Evolutionary conservation across 92 coral and sea anemone species (phyloP), one percentile per base, ranked within the genome.

Genomic region (Epizoanthus ramosus): DNA sequence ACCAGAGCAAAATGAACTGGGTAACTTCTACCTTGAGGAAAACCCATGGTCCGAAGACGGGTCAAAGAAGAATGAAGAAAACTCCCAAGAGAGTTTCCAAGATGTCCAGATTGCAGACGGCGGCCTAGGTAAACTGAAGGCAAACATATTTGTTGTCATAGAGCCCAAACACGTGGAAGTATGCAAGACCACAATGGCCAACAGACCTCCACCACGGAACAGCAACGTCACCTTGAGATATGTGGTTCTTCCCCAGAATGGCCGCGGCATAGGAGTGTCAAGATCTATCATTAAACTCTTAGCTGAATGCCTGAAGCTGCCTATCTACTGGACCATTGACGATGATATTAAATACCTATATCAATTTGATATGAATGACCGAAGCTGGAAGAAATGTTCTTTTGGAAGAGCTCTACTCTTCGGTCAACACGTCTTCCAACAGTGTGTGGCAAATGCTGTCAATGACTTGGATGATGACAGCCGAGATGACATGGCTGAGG

Each of bases 201-300:
- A 7, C 16, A 74, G 24, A 6, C 68, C 60, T 59, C 25, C 23
- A 5, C 87, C 87, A 15, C 57, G 67, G 24, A 76, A 50, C 45
- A 84, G 85, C 67, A 70, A 76, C 52, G 53, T 88, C 4, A 59
- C 41, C 10, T 56, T 83, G 71, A 59, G 39, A 31, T 83, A 83
- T 53, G 74, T 88, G 76, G 91, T 88, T 0, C 63, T 88, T 43
- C 91, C 91, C 13, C 85, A 84, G 22, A 61, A 84, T n/a, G 88
- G 87, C 25, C 87, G 85, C 14, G 91, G 91, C 18, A 83, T 88
- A 72, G 91, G 91, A 13, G 91, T 88, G 7, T 28, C 88, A 35
- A 88, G 85, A 52, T 63, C 91, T 0, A 76, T 88, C 14, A 88
- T 88, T 81, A 88, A 88, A 79, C 37, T 65, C 33, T 28, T 88